Percentiles rank a stretch among this genome's conserved stretches.
phyloP scores from a whole-genome alignment of 23 tunicate species.

The Phallusia fumigata region DNA sequence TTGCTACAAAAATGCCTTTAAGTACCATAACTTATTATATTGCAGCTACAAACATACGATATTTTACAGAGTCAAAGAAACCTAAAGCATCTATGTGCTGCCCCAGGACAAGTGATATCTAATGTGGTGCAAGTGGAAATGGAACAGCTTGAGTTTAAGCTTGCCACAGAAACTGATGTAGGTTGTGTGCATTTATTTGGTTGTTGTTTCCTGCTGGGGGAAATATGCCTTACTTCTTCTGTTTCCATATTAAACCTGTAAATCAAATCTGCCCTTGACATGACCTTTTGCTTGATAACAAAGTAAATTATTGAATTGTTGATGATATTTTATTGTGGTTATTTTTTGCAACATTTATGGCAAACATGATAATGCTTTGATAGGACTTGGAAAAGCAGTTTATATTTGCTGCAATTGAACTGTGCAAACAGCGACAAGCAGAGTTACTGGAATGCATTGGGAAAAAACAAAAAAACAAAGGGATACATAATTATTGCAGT shows the following conservation, averaged over 20 bases:
- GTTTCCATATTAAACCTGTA: too few relatives aligned
- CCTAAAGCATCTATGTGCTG: constrained; percentile 24
- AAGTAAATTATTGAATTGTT: too few relatives aligned
- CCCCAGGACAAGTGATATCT: constrained; percentile 25
- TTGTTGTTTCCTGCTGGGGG: too few relatives aligned
- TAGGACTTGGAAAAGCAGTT: constrained; percentile 61
- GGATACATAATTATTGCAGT: too few relatives aligned
- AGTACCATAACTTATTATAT: too few relatives aligned
- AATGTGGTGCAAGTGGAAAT: constrained; percentile 44
- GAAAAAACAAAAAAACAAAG: neutral
- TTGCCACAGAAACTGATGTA: constrained; percentile 62
- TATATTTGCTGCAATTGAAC: constrained; percentile 47
- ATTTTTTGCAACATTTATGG: neutral
- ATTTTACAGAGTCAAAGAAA: constrained; percentile 28
- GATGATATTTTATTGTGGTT: too few relatives aligned
- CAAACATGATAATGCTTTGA: neutral
- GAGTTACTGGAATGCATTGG: neutral
- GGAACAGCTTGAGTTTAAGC: constrained; percentile 53
- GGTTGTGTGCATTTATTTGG: neutral
- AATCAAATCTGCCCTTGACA: too few relatives aligned
- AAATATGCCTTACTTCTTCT: too few relatives aligned
- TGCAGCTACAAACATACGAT: too few relatives aligned
- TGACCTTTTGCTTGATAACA: too few relatives aligned
- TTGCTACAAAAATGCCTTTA: too few relatives aligned
- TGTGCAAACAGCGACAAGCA: constrained; percentile 36